Conservation (phyloP, 2,888 invertebrate species). For the Drosophila percnosoma region DNA sequence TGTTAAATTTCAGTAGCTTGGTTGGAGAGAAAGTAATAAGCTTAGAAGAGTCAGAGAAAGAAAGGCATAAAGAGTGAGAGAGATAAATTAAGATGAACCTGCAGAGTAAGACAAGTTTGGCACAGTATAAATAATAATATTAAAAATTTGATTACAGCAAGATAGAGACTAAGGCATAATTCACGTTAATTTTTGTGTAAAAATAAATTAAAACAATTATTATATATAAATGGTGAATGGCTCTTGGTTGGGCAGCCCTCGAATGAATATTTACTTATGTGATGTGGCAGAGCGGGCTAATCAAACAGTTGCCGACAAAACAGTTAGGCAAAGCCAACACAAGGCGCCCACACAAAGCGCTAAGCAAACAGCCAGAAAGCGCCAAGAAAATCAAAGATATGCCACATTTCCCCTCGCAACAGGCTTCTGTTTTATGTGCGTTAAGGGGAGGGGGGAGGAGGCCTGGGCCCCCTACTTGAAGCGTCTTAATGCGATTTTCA, state of each 20-base stretch:
- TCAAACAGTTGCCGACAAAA: slow-evolving; percentile 59
- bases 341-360: slow-evolving; percentile 45
- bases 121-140: not conserved
- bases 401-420: slow-evolving; percentile 12
- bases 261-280: slow-evolving; percentile 37
- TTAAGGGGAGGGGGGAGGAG: not conserved
- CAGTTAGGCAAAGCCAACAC: slow-evolving; percentile 46
- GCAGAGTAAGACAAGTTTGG: not conserved
- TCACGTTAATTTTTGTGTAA: not conserved
- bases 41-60: not conserved
- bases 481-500: slow-evolving; percentile 71
- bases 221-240: not conserved
- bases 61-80: not conserved
- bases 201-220: not conserved
- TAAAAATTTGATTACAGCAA: not conserved
- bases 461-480: not conserved
- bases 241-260: slow-evolving; percentile 16
- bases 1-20: not conserved
- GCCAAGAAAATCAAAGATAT: slow-evolving; percentile 39
- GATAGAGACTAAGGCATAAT: not conserved
- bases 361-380: slow-evolving; percentile 43
- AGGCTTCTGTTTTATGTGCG: slow-evolving; percentile 21
- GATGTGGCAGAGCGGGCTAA: slow-evolving; percentile 60
- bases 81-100: not conserved
- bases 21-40: not conserved